A percentile compares a stretch with the other conserved stretches of the same genome.
These are phyloP conservation scores for Cynodonichthys magdalenae DNA, from an alignment of 2,797 vertebrate genomes.

Conservation along the genomic window DNA sequence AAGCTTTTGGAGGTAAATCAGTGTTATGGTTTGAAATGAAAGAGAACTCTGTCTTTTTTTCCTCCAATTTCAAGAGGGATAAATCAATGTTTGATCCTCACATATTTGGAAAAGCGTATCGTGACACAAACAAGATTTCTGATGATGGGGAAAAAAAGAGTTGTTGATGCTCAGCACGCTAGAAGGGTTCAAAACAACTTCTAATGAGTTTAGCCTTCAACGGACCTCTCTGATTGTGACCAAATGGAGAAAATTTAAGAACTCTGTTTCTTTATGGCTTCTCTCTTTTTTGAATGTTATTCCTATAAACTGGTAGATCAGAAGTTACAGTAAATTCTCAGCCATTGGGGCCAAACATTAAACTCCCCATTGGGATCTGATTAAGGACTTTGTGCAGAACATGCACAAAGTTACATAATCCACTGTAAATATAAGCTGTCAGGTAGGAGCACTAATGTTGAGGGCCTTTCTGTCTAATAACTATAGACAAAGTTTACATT, in stretches of 20 bases:
- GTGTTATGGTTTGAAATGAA: background rate
- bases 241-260: background rate
- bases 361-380: background rate
- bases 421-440: too few species aligned
- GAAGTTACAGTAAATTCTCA: background rate
- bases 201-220: slow-evolving; percentile 1
- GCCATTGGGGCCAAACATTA: background rate
- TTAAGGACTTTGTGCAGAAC: too few species aligned
- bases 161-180: slow-evolving; percentile 1
- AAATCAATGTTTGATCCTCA: background rate
- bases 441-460: too few species aligned
- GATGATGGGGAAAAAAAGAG: background rate
- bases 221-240: background rate
- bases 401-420: too few species aligned
- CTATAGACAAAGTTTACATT: too few species aligned
- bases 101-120: slow-evolving; percentile 2
- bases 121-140: slow-evolving; percentile 1
- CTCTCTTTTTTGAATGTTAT: background rate
- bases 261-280: background rate
- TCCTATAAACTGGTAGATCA: background rate
- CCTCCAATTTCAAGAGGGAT: background rate
- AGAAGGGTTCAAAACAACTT: slow-evolving; percentile 6
- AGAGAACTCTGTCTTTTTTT: background rate
- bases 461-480: too few species aligned
- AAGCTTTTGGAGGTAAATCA: too few species aligned